These are phyloP conservation scores for Tinea trinotella DNA, from an alignment of 2,888 invertebrate genomes.

Conservation along the genomic window DNA sequence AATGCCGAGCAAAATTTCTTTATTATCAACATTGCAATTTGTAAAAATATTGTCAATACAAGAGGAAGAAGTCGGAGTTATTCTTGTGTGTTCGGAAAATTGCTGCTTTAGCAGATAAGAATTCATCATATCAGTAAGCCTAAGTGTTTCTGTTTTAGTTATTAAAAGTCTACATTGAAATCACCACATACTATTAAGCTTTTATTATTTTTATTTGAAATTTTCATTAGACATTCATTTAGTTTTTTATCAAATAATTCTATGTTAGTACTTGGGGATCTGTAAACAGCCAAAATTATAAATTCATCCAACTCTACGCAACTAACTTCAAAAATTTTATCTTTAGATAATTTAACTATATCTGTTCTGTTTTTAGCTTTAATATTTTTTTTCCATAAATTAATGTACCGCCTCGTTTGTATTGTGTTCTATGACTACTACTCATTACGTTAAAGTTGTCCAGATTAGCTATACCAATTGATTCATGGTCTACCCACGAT, in stretches of 20 bases:
- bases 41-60: too few relatives aligned
- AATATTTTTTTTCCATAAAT: constrained; percentile 7
- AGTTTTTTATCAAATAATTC: neutral
- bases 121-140: constrained; percentile 7
- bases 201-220: neutral
- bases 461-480: neutral
- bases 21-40: constrained; percentile 11
- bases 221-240: neutral
- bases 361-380: too few relatives aligned
- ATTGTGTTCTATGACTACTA: constrained; percentile 15
- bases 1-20: constrained; percentile 10
- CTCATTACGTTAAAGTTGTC: constrained; percentile 17
- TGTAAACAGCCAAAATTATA: neutral
- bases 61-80: neutral
- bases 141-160: constrained; percentile 3
- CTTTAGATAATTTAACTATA: neutral
- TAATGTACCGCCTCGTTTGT: constrained; percentile 15
- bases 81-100: constrained; percentile 13
- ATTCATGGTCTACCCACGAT: constrained; percentile 1
- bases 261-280: neutral
- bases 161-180: neutral
- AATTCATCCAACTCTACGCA: neutral
- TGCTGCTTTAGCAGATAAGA: constrained; percentile 14
- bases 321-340: neutral
- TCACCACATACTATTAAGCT: neutral